phyloP scores from a whole-genome alignment of 2,888 invertebrate genomes.

The Ochlodes sylvanus region DNA sequence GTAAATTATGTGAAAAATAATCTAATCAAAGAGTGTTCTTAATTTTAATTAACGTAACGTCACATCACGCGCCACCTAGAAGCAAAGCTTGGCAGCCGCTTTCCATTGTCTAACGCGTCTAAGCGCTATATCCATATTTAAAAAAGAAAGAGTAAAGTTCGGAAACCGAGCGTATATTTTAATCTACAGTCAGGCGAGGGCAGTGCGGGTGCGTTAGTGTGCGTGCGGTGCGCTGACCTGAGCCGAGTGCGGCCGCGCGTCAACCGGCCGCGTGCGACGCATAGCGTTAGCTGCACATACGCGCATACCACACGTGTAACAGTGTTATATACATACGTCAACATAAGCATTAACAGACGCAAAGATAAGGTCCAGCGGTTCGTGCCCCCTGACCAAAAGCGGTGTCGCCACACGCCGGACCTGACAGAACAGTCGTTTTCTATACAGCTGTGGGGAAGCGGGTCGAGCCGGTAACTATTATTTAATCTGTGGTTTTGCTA shows the following conservation, averaged over 20 bases:
- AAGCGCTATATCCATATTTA: too few relatives aligned
- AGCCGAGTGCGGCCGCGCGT: constrained; percentile 8
- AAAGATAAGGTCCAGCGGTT: constrained; percentile 11
- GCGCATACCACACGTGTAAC: constrained; percentile 9
- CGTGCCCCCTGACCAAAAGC: not conserved
- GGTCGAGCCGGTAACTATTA: not conserved
- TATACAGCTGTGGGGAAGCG: not conserved
- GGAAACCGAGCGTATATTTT: constrained; percentile 1
- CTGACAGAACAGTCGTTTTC: constrained; percentile 1
- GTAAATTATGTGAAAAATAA: too few relatives aligned
- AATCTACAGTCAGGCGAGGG: not conserved
- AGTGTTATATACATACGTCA: constrained; percentile 4
- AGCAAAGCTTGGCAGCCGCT: too few relatives aligned
- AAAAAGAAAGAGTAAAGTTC: not conserved
- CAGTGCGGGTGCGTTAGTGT: not conserved
- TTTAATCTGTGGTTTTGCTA: not conserved
- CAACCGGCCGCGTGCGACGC: constrained; percentile 6
- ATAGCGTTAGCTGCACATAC: constrained; percentile 25
- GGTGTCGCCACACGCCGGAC: not conserved
- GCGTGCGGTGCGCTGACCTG: not conserved
- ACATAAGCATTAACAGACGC: constrained; percentile 12
- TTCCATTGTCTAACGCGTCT: too few relatives aligned
- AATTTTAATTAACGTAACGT: too few relatives aligned
- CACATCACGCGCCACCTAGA: too few relatives aligned
- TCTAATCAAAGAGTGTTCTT: too few relatives aligned